These are phyloP conservation scores for Natrix natrix DNA, from an alignment of 2,797 vertebrate species.

Conservation along the genomic window DNA sequence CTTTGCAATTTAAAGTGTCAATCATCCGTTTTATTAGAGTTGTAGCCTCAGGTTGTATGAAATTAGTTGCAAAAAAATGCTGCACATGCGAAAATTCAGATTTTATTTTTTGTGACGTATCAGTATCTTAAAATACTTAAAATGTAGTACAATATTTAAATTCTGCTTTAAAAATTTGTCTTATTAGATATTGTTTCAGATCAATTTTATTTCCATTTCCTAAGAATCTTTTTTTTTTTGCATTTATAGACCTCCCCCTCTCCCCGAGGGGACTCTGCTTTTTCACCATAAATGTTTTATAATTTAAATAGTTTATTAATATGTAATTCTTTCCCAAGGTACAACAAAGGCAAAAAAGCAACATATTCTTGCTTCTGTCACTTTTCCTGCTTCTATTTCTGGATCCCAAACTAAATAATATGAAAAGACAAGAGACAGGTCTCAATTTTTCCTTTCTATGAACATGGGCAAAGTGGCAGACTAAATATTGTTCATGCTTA, in stretches of 20 bases:
- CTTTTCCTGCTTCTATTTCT: not conserved
- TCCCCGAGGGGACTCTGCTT: no score
- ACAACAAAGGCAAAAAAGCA: not conserved
- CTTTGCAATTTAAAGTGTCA: not conserved
- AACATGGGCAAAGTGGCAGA: not conserved
- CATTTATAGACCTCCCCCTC: no score
- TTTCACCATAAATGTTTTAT: not conserved
- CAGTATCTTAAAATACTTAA: not conserved
- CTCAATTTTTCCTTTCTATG: not conserved
- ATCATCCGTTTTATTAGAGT: not conserved
- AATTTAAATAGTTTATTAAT: not conserved
- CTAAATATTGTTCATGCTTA: not conserved
- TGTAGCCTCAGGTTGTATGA: not conserved
- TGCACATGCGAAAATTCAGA: not conserved
- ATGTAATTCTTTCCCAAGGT: not conserved
- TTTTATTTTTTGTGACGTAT: not conserved
- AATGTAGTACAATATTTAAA: not conserved
- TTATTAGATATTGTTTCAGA: not conserved
- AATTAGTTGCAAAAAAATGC: not conserved
- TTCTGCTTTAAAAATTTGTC: not conserved
- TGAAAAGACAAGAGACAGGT: not conserved
- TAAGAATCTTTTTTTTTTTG: no score
- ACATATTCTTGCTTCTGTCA: not conserved
- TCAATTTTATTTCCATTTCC: not conserved
- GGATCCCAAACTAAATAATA: not conserved